These are phyloP conservation scores for Perccottus glenii DNA, from an alignment of 2,113 vertebrate genomes.

Conservation along the genomic window DNA sequence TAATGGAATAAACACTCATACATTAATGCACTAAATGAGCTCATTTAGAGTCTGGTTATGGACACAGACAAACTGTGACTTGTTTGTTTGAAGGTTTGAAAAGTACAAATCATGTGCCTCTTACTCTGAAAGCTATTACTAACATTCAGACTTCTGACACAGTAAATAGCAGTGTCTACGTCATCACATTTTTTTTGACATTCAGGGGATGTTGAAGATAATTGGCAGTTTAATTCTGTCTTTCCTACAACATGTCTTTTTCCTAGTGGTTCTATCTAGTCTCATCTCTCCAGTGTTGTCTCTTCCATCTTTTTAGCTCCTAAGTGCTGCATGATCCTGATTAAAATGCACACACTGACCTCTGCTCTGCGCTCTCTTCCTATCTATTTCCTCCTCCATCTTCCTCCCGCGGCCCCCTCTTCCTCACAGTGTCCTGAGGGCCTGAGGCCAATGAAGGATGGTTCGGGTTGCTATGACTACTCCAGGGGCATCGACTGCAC, in stretches of 20 bases:
- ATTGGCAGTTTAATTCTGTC: constrained; percentile 18
- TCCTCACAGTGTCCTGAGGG: constrained; percentile 89
- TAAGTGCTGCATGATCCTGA: constrained; percentile 34
- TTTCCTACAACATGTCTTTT: constrained; percentile 3
- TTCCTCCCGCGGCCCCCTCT: constrained; percentile 17
- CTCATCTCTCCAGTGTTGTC: constrained; percentile 11
- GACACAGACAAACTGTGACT: constrained; percentile 1
- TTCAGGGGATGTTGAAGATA: constrained; percentile 7
- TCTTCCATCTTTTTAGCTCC: constrained; percentile 27
- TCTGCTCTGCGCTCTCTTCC: constrained; percentile 35
- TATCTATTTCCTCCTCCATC: constrained; percentile 23
- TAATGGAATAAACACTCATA: constrained; percentile 15
- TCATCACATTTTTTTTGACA: not conserved
- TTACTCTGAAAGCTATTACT: not conserved
- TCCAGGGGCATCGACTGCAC: constrained; percentile 97
- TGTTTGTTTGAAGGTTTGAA: not conserved
- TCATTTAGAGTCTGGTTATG: constrained; percentile 1
- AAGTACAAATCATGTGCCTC: not conserved
- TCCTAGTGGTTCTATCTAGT: constrained; percentile 3
- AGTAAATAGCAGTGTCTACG: not conserved
- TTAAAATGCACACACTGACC: constrained; percentile 71
- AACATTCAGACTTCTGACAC: not conserved
- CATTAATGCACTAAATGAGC: constrained; percentile 19
- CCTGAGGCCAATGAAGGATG: constrained; percentile 96
- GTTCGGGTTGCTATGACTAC: constrained; percentile 96